A percentile compares a stretch with the other conserved stretches of the same genome.
These are phyloP conservation scores for Micronycteris hirsuta DNA, from an alignment of 2,113 vertebrate species.

Conservation along the genomic window DNA sequence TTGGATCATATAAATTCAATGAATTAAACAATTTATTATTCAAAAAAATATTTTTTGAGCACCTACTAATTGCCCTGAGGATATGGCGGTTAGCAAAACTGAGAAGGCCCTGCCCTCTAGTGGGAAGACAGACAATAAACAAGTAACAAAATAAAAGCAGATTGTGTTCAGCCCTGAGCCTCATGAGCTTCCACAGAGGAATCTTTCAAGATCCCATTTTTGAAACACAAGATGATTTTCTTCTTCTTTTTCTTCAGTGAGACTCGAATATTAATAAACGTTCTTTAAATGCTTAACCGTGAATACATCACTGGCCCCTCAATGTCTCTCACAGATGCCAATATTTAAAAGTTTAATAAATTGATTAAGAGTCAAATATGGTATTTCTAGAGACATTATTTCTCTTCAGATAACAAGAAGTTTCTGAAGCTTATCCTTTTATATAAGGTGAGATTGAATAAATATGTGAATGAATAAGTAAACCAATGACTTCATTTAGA, in stretches of 20 bases:
- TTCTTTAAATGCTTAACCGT: neutral
- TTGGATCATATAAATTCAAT: neutral
- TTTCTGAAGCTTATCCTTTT: neutral
- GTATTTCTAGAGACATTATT: neutral
- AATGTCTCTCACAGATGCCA: neutral
- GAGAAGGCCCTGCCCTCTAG: slow-evolving; percentile 53
- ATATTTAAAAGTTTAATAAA: neutral
- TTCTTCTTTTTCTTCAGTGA: neutral
- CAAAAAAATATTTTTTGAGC: neutral
- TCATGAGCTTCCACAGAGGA: neutral
- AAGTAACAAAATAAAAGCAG: neutral
- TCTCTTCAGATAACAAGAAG: neutral
- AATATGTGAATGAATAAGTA: neutral
- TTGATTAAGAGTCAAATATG: neutral
- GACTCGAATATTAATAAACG: neutral
- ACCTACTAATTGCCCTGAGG: slow-evolving; percentile 55
- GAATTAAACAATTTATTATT: neutral
- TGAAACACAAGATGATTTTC: neutral
- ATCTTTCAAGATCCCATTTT: neutral
- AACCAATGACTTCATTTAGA: neutral
- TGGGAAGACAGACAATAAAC: slow-evolving; percentile 38
- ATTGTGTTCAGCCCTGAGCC: neutral
- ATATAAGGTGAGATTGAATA: neutral
- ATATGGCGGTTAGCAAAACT: neutral
- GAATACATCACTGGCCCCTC: neutral